These are phyloP conservation scores for Phalacrocorax aristotelis DNA, from an alignment of 2,113 vertebrate genomes.

Conservation along the genomic window DNA sequence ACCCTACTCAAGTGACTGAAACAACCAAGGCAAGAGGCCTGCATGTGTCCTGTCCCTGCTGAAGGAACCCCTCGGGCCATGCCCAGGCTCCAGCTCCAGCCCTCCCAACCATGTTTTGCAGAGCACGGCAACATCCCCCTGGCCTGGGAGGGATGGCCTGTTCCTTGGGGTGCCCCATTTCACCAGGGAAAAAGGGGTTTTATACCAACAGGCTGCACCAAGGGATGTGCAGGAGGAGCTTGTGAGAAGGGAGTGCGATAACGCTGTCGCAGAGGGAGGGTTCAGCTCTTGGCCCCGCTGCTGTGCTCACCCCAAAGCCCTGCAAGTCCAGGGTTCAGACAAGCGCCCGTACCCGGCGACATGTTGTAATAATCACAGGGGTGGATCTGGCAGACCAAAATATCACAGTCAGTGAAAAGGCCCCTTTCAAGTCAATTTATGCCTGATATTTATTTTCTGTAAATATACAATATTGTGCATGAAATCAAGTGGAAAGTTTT, in stretches of 20 bases:
- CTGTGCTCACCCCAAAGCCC: background rate
- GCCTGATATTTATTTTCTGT: background rate
- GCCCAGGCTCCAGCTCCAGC: background rate
- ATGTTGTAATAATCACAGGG: rapidly evolving
- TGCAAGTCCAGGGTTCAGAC: rapidly evolving
- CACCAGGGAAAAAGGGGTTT: background rate
- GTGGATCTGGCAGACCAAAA: background rate
- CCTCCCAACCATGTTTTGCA: background rate
- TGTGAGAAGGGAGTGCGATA: background rate
- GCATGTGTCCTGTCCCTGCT: background rate
- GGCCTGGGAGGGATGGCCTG: rapidly evolving
- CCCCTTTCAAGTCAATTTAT: background rate
- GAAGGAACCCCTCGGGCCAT: rapidly evolving
- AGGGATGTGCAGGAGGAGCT: background rate
- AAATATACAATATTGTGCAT: background rate
- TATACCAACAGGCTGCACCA: background rate
- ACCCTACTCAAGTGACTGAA: background rate
- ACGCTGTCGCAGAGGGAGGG: background rate
- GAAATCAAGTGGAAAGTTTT: background rate
- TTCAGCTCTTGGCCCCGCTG: background rate
- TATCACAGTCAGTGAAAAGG: background rate
- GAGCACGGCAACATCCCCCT: background rate
- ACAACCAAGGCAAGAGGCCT: background rate
- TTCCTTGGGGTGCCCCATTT: background rate
- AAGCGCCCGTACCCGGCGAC: rapidly evolving